Base-by-base conservation (phyloP, 2,888 invertebrate genomes). In the Scaptomyza reducta region DNA sequence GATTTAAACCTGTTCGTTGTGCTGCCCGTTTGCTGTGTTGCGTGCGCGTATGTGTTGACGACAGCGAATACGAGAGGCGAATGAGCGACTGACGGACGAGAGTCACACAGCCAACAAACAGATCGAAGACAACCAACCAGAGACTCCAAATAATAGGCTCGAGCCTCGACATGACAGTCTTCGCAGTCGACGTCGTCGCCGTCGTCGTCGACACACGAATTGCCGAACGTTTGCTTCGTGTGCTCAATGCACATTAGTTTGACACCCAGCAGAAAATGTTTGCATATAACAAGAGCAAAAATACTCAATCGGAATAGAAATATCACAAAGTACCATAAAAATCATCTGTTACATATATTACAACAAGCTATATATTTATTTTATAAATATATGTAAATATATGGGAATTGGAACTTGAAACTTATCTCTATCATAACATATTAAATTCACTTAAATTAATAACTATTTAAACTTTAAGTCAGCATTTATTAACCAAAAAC, bases 51-150 rank as follows among this genome's bases (percentile, higher is more conserved):
- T 82, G 87, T 82, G 82, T 85, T 87, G 78, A 87, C 88, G 73
- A 76, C 87, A 80, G 80, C 84, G 86, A 86, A 80, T 88, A 74
- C 84, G 83, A 79, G 75, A 87, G 79, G 68, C 79, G 88, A 84
- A 84, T 84, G 84, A 88, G 86, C 79, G 88, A 68, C 73, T 79
- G 75, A 64, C 74, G 59, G 62, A 74, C 74, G 74, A 70, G 74
- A 66, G 61, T 74, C 65, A 31, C 74, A 65, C 74, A 65, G 70
- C 61, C 74, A 74, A 46, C 74, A 61, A 70, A 65, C 70, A 44
- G 75, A 74, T 74, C 74, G 74, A 29, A 59, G 74, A 66, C 74
- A 74, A 33, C 74, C 74, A 74, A 74, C 74, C 74, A 74, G 75
- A 74, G 65, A 65, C 74, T 55, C 65, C 55, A 70, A 58, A 69